A percentile compares a stretch with the other conserved stretches of the same genome.
phyloP scores from a whole-genome alignment of 2,113 vertebrate species.

The Perca flavescens region DNA sequence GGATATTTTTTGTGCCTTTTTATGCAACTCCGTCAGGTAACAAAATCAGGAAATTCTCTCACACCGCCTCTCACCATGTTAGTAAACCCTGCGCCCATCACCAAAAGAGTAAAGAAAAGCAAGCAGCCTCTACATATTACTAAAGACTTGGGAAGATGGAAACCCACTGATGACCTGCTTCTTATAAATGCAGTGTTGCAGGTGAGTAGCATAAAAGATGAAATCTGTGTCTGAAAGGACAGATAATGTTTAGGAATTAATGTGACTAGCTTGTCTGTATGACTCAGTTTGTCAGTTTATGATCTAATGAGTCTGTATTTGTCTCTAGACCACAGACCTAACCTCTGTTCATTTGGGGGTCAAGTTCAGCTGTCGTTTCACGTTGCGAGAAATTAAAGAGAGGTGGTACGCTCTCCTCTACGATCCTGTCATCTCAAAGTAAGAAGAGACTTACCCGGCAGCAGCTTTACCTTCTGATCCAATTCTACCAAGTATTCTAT shows the following conservation, averaged over 20 bases:
- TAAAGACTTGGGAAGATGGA: conserved; percentile 96
- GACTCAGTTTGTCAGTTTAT: not conserved
- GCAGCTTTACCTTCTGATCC: not conserved
- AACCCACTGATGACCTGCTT: conserved; percentile 93
- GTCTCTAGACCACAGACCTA: conserved; percentile 91
- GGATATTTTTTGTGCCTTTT: not conserved
- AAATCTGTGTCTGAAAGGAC: not conserved
- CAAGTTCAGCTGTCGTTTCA: conserved; percentile 98
- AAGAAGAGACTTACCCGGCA: conserved; percentile 80
- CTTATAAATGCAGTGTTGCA: conserved; percentile 95
- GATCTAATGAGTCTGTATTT: conserved; percentile 20
- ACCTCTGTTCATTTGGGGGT: conserved; percentile 94
- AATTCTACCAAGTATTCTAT: not conserved
- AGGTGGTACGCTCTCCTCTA: conserved; percentile 96
- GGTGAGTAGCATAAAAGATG: conserved; percentile 73
- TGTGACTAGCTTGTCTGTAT: not conserved
- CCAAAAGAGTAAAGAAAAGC: conserved; percentile 95
- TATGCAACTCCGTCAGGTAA: conserved; percentile 80
- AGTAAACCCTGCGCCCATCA: conserved; percentile 85
- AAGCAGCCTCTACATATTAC: conserved; percentile 95
- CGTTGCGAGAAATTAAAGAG: conserved; percentile 94
- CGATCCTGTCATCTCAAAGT: conserved; percentile 98
- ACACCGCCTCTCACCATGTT: conserved; percentile 88
- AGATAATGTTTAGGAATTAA: not conserved
- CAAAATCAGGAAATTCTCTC: conserved; percentile 87